Conservation (phyloP, 92 coral and sea anemone species). For the Nematostella vectensis region DNA sequence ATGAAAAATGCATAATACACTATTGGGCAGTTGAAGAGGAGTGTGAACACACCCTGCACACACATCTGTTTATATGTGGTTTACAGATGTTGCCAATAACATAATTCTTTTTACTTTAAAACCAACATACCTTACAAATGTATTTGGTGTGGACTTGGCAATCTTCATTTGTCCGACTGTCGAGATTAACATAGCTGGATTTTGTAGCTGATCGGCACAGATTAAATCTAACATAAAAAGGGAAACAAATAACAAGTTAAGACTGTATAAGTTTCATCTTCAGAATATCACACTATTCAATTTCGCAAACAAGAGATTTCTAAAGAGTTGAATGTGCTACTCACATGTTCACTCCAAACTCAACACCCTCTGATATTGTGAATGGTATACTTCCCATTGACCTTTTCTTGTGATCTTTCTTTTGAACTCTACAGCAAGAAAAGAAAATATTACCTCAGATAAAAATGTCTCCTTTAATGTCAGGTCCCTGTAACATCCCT, state of each 20-base stretch:
- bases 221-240: constrained; percentile 39
- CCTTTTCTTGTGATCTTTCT: constrained; percentile 84
- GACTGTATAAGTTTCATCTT: too few species aligned
- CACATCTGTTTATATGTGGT: too few species aligned
- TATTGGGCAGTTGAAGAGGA: too few species aligned
- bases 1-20: too few species aligned
- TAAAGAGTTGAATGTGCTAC: constrained; percentile 9
- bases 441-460: not conserved
- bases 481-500: too few species aligned
- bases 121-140: constrained; percentile 70
- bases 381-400: constrained; percentile 57
- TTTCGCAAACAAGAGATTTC: too few species aligned
- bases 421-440: constrained; percentile 51
- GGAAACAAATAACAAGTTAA: too few species aligned
- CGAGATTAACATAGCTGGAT: constrained; percentile 62
- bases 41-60: too few species aligned
- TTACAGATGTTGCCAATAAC: too few species aligned
- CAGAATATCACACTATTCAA: too few species aligned
- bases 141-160: constrained; percentile 70
- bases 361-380: constrained; percentile 68
- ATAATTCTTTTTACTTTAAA: too few species aligned
- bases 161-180: constrained; percentile 73
- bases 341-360: constrained; percentile 82
- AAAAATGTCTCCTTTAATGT: too few species aligned
- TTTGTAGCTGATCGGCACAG: constrained; percentile 80